phyloP scores from a whole-genome alignment of 2,113 vertebrate species.

The human region GRCh38 chr13:33070501-33071000 shows the following conservation, averaged over 20 bases:
- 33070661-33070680: neutral
- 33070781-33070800: neutral
- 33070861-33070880: neutral
- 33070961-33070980: neutral
- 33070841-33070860: neutral
- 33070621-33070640: neutral
- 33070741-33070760: neutral
- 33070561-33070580: too few species aligned
- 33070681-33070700: neutral
- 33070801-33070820: neutral
- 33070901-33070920: neutral
- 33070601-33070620: neutral
- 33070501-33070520: fast-evolving
- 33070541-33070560: neutral
- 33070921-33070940: neutral
- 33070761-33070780: neutral
- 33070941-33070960: neutral
- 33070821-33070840: neutral
- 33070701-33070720: neutral
- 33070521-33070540: neutral
- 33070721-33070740: neutral
- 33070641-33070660: neutral
- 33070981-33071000: too few species aligned
- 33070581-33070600: too few species aligned
- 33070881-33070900: neutral